A percentile compares a stretch with the other conserved stretches of the same genome.
These are phyloP conservation scores for Perca fluviatilis DNA, from an alignment of 2,113 vertebrate species.

Conservation along the genomic window DNA sequence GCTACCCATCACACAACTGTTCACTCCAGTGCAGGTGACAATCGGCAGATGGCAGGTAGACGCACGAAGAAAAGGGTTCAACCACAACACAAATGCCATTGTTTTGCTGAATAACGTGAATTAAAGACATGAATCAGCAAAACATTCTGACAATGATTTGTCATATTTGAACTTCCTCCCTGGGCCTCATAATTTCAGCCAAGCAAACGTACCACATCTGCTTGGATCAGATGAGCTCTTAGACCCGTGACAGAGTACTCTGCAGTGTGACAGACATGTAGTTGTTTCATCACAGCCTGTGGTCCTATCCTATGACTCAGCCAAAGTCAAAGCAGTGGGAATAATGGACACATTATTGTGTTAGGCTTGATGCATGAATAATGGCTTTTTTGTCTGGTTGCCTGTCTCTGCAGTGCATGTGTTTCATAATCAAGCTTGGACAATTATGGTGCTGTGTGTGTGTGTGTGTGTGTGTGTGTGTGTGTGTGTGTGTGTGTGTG, in stretches of 20 bases:
- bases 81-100: slow-evolving; percentile 12
- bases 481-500: no score
- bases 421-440: slow-evolving; percentile 53
- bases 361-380: slow-evolving; percentile 52
- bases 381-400: slow-evolving; percentile 50
- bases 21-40: slow-evolving; percentile 34
- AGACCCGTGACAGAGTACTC: slow-evolving; percentile 38
- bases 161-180: slow-evolving; percentile 24
- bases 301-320: slow-evolving; percentile 52
- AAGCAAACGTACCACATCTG: slow-evolving; percentile 34
- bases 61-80: slow-evolving; percentile 8
- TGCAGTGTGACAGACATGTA: slow-evolving; percentile 51
- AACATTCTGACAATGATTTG: neutral
- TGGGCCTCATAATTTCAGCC: slow-evolving; percentile 37
- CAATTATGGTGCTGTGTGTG: slow-evolving; percentile 2
- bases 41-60: slow-evolving; percentile 57
- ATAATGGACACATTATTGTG: slow-evolving; percentile 63
- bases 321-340: slow-evolving; percentile 33
- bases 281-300: slow-evolving; percentile 48
- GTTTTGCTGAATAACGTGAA: neutral
- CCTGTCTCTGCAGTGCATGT: slow-evolving; percentile 38
- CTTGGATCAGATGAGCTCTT: slow-evolving; percentile 53
- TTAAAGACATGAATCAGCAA: slow-evolving; percentile 7
- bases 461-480: no score
- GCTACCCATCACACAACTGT: slow-evolving; percentile 45